Evolutionary conservation across 2,113 vertebrate species (phyloP).

Genomic region (Pavo muticus): DNA sequence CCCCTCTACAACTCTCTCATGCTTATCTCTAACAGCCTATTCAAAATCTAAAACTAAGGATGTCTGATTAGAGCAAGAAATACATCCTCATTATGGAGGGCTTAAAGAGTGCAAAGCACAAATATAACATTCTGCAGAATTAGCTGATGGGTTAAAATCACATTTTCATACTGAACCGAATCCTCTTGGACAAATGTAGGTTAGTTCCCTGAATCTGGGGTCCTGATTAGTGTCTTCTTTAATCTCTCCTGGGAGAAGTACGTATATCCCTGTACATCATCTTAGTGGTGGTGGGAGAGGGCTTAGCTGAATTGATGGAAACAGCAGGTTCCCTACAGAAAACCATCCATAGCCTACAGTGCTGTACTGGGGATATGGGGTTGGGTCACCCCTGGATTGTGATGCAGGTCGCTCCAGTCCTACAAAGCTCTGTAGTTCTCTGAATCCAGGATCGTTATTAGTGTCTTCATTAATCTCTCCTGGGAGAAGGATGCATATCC

Average conservation of each 20-base stretch:
- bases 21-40: slow-evolving; percentile 18
- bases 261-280: not conserved
- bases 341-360: fast-evolving
- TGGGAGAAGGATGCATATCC: not conserved
- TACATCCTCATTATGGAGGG: not conserved
- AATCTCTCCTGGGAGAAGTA: not conserved
- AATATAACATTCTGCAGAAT: not conserved
- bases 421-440: not conserved
- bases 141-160: not conserved
- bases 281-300: not conserved
- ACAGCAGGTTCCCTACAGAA: fast-evolving
- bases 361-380: fast-evolving
- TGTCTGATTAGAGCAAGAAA: not conserved
- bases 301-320: not conserved
- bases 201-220: not conserved
- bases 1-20: not conserved
- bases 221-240: not conserved
- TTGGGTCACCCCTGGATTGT: not conserved
- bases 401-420: fast-evolving
- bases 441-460: not conserved
- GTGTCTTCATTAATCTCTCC: not conserved
- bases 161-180: not conserved
- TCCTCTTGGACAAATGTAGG: not conserved
- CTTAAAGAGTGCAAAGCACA: not conserved
- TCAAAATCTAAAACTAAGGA: slow-evolving; percentile 5